Percentiles rank a stretch among this genome's conserved stretches.
These are phyloP conservation scores for Neostethus bicornis DNA, from an alignment of 2,797 vertebrate genomes.

Conservation along the genomic window DNA sequence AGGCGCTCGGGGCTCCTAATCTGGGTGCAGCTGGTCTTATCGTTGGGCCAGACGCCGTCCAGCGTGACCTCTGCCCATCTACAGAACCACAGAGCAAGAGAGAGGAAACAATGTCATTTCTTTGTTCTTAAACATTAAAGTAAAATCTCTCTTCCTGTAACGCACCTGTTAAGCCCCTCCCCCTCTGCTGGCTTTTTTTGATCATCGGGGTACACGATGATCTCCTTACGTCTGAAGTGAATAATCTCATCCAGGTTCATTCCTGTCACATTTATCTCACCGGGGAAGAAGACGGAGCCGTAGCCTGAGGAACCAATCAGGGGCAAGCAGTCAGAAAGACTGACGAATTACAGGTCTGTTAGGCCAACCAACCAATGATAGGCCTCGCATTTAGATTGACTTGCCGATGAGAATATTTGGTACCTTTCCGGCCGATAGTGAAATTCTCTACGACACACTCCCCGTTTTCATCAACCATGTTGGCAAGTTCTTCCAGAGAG, in stretches of 20 bases:
- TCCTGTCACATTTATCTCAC: constrained; percentile 87
- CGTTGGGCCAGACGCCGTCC: constrained; percentile 95
- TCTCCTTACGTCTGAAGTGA: constrained; percentile 93
- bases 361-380: no score
- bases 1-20: constrained; percentile 92
- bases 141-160: no score
- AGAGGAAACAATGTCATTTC: no score
- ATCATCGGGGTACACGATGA: constrained; percentile 94
- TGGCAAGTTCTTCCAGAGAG: constrained; percentile 90
- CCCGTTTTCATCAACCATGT: constrained; percentile 83
- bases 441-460: constrained; percentile 91
- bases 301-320: constrained; percentile 81
- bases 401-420: constrained; percentile 2
- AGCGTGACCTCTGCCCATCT: constrained; percentile 94
- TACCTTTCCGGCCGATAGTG: constrained; percentile 93
- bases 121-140: no score
- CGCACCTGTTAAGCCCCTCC: constrained; percentile 91
- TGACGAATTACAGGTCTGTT: neutral
- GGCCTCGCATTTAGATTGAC: no score
- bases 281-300: constrained; percentile 92
- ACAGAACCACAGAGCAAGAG: no score
- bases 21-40: constrained; percentile 89
- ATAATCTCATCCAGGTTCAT: constrained; percentile 94
- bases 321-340: neutral
- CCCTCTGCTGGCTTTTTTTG: constrained; percentile 87